Evolutionary conservation across 1,140 invertebrate genomes (phyloP), one percentile per base, ranked within the genome.

Genomic region (Zaprionus gabonicus): DNA sequence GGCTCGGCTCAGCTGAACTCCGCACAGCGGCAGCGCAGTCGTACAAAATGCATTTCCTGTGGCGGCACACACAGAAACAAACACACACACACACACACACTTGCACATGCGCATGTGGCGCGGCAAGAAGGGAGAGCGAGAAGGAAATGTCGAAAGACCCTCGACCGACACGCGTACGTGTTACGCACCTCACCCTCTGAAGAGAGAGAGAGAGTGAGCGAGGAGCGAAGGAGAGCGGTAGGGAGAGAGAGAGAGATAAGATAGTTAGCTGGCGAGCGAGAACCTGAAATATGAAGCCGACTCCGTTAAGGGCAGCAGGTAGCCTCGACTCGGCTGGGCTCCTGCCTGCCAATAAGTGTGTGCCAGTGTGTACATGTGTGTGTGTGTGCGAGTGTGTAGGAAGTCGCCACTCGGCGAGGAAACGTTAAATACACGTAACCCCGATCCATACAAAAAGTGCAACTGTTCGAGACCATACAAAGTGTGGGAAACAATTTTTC

Each of bases 401-500:
- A 75, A 77, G 78, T 69, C 46, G 65, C 13, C 31, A 31, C 25
- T 60, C 70, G 55, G 65, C 58, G 75, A 90, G 82, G 82, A 91
- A 91, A 91, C 86, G 76, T 81, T 86, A 78, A 83, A 67, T 57
- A 67, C 41, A 46, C 78, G 77, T 78, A 82, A 67, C 71, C 71
- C 46, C 53, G 58, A 44, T 64, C 55, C 27, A 60, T 44, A 56
- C 63, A 74, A 73, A 85, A 91, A 91, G 68, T 91, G 86, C 86
- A 85, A 88, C 85, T 90, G 85, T 81, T 77, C 81, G 69, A 41
- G 57, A 44, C n/a, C 15, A 60, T 78, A 53, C 75, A 58, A 82
- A 92, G 91, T 92, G 91, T 92, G 91, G 91, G 91, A 92, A 92
- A 91, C 91, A 87, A 88, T 92, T 85, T 88, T 92, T 90, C 75